Evolutionary conservation across 1,140 invertebrate species (phyloP).

Genomic region (Mya arenaria): DNA sequence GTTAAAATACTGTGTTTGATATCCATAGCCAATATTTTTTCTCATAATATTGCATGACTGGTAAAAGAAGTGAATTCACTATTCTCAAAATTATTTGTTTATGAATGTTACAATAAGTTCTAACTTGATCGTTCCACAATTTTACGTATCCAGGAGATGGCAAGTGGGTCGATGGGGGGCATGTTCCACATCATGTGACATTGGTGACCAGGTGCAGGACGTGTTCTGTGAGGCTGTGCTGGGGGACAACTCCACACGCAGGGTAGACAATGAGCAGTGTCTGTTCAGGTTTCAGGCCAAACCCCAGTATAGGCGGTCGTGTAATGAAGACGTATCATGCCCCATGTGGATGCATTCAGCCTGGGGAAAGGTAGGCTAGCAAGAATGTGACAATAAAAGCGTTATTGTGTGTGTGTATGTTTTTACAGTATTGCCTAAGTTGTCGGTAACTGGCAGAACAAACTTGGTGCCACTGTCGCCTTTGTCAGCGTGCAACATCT

Average conservation of each 20-base stretch:
- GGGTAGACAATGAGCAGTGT: constrained; percentile 20
- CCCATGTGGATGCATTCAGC: constrained; percentile 12
- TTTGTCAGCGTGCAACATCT: too few relatives aligned
- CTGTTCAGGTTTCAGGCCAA: constrained; percentile 2
- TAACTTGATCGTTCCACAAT: not conserved
- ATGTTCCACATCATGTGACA: constrained; percentile 32
- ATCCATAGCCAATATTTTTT: not conserved
- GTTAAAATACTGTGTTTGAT: not conserved
- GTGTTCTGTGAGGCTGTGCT: constrained; percentile 37
- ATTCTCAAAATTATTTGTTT: not conserved
- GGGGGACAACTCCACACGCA: not conserved
- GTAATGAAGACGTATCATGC: constrained; percentile 45
- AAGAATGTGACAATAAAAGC: not conserved
- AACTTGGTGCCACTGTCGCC: not conserved
- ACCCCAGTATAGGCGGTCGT: constrained; percentile 43
- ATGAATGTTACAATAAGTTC: not conserved
- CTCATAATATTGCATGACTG: not conserved
- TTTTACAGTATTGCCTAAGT: not conserved
- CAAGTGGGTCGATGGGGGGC: constrained; percentile 41
- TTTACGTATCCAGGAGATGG: constrained; percentile 12
- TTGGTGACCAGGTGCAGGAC: constrained; percentile 40
- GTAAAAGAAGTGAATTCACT: not conserved
- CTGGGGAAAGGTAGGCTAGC: constrained; percentile 31
- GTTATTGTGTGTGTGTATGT: not conserved
- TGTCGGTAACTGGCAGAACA: not conserved